Conservation (phyloP, 2,888 invertebrate species). For the Enchytraeus crypticus region DNA sequence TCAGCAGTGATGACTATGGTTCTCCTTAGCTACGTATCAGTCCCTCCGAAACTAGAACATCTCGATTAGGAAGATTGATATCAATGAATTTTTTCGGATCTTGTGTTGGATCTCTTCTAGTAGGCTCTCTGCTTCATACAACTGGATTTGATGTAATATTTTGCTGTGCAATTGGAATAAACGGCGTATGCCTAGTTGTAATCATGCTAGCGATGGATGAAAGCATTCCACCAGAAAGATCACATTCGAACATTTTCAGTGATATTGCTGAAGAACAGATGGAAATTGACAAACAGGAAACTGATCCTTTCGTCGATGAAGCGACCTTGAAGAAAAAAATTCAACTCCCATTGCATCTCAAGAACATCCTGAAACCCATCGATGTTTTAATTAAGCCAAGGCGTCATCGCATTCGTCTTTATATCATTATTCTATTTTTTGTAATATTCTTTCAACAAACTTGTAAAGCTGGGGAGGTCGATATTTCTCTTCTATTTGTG, state of each 20-base stretch:
- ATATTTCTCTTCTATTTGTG: constrained; percentile 43
- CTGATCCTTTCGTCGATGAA: too few species aligned
- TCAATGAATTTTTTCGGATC: constrained; percentile 47
- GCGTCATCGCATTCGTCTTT: constrained; percentile 31
- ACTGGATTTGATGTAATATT: constrained; percentile 32
- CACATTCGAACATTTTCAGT: too few species aligned
- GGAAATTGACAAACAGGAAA: too few species aligned
- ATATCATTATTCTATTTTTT: constrained; percentile 35
- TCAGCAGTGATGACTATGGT: constrained; percentile 48
- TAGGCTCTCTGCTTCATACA: constrained; percentile 35
- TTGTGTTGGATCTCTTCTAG: constrained; percentile 38
- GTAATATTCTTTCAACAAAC: constrained; percentile 32
- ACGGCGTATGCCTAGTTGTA: constrained; percentile 35
- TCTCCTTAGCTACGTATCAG: constrained; percentile 45
- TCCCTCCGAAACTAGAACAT: constrained; percentile 36
- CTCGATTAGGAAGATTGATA: constrained; percentile 35
- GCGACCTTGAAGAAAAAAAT: too few species aligned
- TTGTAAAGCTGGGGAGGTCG: constrained; percentile 45
- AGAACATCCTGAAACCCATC: constrained; percentile 32
- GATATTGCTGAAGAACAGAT: too few species aligned
- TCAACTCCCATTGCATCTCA: background rate
- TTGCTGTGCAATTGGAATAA: constrained; percentile 34
- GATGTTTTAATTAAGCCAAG: constrained; percentile 31
- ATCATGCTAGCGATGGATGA: constrained; percentile 32
- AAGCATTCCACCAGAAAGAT: background rate